phyloP scores from a whole-genome alignment of 2,113 vertebrate species.

The Leucoraja erinaceus region DNA sequence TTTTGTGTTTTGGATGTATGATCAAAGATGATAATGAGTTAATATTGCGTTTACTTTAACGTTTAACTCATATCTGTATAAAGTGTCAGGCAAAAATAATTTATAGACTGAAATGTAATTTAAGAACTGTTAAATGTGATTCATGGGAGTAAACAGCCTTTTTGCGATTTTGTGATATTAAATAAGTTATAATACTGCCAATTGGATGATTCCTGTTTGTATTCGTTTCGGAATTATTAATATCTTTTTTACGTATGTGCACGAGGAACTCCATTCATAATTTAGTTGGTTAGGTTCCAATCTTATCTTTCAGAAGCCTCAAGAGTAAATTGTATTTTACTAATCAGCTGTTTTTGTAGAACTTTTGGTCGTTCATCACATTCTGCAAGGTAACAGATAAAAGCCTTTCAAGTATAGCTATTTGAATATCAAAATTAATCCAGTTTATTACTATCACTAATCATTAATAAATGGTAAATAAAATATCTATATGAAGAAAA shows the following conservation, averaged over 20 bases:
- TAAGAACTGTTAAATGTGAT: neutral
- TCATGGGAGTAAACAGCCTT: neutral
- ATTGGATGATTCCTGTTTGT: neutral
- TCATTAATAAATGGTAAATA: neutral
- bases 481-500: neutral
- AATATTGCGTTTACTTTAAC: neutral
- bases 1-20: neutral
- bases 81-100: neutral
- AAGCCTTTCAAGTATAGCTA: neutral
- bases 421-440: slow-evolving; percentile 20
- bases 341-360: too few relatives aligned
- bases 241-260: neutral
- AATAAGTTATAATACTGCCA: neutral
- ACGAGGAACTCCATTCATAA: neutral
- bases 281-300: neutral
- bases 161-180: neutral
- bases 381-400: neutral
- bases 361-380: neutral
- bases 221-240: neutral
- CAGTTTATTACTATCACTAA: too few relatives aligned
- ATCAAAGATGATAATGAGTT: neutral
- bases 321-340: neutral
- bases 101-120: slow-evolving; percentile 4
- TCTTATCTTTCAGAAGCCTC: neutral
- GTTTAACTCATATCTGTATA: neutral